phyloP scores from a whole-genome alignment of 1,140 invertebrate genomes.

The Temnothorax longispinosus region DNA sequence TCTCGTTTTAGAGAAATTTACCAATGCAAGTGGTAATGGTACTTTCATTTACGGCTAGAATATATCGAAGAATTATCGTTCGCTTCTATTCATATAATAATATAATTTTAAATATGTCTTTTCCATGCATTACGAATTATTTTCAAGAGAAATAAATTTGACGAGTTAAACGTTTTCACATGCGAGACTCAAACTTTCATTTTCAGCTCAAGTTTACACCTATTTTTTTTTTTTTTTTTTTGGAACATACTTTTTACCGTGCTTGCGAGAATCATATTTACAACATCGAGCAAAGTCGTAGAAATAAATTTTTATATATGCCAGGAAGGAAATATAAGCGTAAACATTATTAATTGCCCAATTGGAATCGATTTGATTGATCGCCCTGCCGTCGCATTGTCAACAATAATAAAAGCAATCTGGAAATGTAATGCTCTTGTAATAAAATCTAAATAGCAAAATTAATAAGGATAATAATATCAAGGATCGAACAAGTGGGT shows the following conservation, averaged over 20 bases:
- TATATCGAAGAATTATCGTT: background rate
- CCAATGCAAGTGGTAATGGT: background rate
- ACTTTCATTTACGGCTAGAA: background rate
- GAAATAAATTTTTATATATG: slow-evolving; percentile 21
- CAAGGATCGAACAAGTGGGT: slow-evolving; percentile 1
- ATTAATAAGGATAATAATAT: slow-evolving; percentile 37
- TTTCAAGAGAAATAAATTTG: background rate
- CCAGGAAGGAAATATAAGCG: slow-evolving; percentile 40
- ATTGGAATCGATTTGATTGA: slow-evolving; percentile 59
- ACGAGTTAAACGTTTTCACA: background rate
- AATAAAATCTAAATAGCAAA: slow-evolving; percentile 55
- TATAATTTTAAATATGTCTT: background rate
- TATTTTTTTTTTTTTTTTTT: background rate
- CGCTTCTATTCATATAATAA: background rate
- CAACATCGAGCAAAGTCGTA: slow-evolving; percentile 37
- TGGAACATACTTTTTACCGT: slow-evolving; percentile 14
- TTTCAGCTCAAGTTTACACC: background rate
- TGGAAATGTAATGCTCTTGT: slow-evolving; percentile 31
- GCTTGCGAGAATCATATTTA: slow-evolving; percentile 14
- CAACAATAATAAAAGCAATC: slow-evolving; percentile 51
- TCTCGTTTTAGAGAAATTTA: slow-evolving; percentile 16
- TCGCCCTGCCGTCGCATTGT: slow-evolving; percentile 52
- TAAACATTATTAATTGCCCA: slow-evolving; percentile 61
- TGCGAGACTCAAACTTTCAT: background rate
- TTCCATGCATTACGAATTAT: background rate